Evolutionary conservation across 2,797 vertebrate species (phyloP).

Genomic region (Myotis myotis): DNA sequence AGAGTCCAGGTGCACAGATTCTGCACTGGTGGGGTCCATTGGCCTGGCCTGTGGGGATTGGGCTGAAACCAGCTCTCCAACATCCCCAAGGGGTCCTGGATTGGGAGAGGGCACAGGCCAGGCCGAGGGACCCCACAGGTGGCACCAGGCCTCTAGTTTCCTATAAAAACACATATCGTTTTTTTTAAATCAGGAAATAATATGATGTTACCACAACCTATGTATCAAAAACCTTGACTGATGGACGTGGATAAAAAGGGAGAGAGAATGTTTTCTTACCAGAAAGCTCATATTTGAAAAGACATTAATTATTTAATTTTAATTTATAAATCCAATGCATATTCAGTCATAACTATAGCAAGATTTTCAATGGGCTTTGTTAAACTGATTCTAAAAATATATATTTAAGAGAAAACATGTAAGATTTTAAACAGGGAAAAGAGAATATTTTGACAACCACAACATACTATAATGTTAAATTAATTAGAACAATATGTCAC

Average conservation of each 20-base stretch:
- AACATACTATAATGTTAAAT: neutral
- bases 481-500: neutral
- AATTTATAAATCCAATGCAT: neutral
- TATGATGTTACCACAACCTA: neutral
- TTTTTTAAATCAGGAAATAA: neutral
- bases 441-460: neutral
- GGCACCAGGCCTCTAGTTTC: neutral
- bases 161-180: neutral
- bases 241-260: neutral
- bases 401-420: neutral
- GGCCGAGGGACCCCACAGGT: too few relatives aligned
- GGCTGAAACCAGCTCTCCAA: too few relatives aligned
- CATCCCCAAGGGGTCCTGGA: too few relatives aligned
- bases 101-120: too few relatives aligned
- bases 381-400: neutral
- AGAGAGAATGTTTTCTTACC: neutral
- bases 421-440: neutral
- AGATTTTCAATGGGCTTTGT: neutral
- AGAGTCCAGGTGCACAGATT: too few relatives aligned
- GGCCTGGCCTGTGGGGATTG: rapidly evolving
- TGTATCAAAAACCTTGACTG: neutral
- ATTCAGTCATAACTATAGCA: neutral
- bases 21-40: too few relatives aligned
- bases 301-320: neutral
- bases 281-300: neutral